Evolutionary conservation across 2,113 vertebrate species (phyloP).

Genomic region (Petromus typicus): DNA sequence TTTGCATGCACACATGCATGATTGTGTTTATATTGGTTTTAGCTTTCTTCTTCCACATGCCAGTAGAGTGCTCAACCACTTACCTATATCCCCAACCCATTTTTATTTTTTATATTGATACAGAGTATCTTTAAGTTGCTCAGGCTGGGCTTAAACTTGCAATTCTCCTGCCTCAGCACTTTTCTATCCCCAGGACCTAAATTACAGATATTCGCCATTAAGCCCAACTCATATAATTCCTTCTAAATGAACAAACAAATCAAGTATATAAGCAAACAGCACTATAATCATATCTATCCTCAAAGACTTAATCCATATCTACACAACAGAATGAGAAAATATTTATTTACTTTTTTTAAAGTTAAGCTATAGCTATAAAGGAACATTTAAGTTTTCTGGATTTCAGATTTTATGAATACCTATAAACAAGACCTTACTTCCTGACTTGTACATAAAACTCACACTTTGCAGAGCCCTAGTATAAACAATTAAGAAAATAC

Average conservation of each 20-base stretch:
- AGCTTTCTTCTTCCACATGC: background rate
- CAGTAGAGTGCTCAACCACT: background rate
- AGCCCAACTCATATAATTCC: background rate
- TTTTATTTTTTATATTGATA: background rate
- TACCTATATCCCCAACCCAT: background rate
- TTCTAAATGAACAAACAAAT: constrained; percentile 36
- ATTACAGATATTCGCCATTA: background rate
- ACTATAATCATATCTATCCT: background rate
- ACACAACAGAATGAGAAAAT: background rate
- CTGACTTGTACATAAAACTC: background rate
- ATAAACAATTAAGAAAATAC: constrained; percentile 6
- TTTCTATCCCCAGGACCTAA: background rate
- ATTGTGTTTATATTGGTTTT: background rate
- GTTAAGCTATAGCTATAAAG: constrained; percentile 12
- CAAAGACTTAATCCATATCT: background rate
- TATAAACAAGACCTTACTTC: background rate
- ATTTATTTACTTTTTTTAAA: constrained; percentile 24
- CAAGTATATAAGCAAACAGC: background rate
- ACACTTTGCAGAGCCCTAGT: background rate
- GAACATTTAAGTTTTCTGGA: background rate
- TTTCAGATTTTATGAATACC: constrained; percentile 19
- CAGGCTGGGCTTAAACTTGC: background rate
- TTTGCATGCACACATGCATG: background rate
- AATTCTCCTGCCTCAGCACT: background rate
- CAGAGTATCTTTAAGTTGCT: background rate